phyloP scores from a whole-genome alignment of 1,140 invertebrate species.

The Luehdorfia chinensis region DNA sequence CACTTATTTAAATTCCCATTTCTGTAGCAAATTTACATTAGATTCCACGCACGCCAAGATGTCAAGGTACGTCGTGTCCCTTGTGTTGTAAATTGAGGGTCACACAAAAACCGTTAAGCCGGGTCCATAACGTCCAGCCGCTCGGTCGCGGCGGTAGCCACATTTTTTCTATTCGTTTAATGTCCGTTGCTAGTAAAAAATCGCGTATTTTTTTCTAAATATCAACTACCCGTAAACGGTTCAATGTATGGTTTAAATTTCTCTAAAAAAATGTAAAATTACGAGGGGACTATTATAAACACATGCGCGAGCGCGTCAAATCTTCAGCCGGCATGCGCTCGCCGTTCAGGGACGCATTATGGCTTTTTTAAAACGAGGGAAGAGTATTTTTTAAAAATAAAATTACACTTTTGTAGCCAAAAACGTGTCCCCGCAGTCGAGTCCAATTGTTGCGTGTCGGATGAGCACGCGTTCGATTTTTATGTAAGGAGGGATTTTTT shows the following conservation, averaged over 20 bases:
- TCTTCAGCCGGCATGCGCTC: constrained; percentile 70
- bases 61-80: constrained; percentile 59
- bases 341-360: constrained; percentile 57
- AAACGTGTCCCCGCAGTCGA: constrained; percentile 65
- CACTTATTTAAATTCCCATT: constrained; percentile 74
- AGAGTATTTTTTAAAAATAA: constrained; percentile 72
- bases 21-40: constrained; percentile 73
- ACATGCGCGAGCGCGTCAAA: constrained; percentile 74
- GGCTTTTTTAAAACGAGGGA: constrained; percentile 72
- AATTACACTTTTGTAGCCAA: constrained; percentile 63
- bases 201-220: constrained; percentile 45
- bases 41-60: constrained; percentile 58
- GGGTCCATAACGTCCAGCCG: constrained; percentile 69
- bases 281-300: constrained; percentile 69
- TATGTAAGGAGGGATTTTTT: constrained; percentile 69
- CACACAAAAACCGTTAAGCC: constrained; percentile 74
- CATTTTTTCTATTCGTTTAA: constrained; percentile 54
- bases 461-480: constrained; percentile 71
- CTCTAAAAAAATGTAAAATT: constrained; percentile 66
- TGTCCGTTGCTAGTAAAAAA: constrained; percentile 56
- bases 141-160: constrained; percentile 44
- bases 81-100: constrained; percentile 71
- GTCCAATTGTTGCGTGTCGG: constrained; percentile 74
- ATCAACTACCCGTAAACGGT: constrained; percentile 53
- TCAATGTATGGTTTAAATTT: constrained; percentile 57